Base-by-base conservation (phyloP, 2,888 invertebrate species). In the Diarsia dahlii region DNA sequence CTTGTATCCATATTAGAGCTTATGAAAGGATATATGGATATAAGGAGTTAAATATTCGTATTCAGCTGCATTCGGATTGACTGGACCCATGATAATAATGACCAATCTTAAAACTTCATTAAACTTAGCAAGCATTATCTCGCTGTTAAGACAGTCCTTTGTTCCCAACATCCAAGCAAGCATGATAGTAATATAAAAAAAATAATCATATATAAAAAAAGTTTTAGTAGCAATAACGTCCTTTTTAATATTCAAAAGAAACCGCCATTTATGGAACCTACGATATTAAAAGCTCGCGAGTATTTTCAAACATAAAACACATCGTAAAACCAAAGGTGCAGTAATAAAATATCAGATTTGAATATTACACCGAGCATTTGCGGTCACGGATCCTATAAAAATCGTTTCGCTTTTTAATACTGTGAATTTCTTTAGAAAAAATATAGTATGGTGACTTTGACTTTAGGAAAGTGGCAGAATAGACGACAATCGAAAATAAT, bases 301-400 rank as follows among this genome's bases (percentile, higher is more conserved):
- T 67, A 72, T 62, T 71, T 23, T 63, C n/a, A 28, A n/a, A 78
- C 63, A 76, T 81, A 75, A 78, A 82, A 74, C 67, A 72, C 75
- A 64, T 77, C 81, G 81, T 81, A 77, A 81, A 80, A 81, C 54
- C 34, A 69, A 60, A 52, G 13, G 5, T 20, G 13, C 6, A 15
- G 60, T 50, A 68, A 56, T 62, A 80, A 72, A 80, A 68, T 76
- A 66, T 69, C 54, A 9, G 58, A 78, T 71, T 80, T 52, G 45
- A 66, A 64, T 71, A 68, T 65, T 71, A 75, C 60, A 64, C 34
- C 20, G 23, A 71, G 34, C n/a, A 46, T 12, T 45, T 45, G 13
- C 15, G 48, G 28, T 50, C 66, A 78, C 68, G 15, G 13, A 13
- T n/a, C 6, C 15, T 28, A 6, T 69, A 56, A n/a, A 46, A 12